These are phyloP conservation scores for Xestia rhomboidea DNA, from an alignment of 2,888 invertebrate genomes.

Conservation along the genomic window DNA sequence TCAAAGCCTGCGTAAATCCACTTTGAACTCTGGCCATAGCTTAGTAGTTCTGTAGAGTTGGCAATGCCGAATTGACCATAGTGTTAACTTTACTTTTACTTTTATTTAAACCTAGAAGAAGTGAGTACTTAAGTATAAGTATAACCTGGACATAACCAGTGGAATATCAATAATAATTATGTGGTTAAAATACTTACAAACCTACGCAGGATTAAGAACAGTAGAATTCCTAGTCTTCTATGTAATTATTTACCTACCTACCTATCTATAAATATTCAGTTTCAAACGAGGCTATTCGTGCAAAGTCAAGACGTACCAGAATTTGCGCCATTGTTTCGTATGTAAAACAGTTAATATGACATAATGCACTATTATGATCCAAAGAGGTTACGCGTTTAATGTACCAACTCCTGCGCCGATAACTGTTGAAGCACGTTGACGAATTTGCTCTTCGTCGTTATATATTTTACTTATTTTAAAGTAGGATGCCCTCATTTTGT, in stretches of 20 bases:
- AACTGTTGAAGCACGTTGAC: slow-evolving; percentile 26
- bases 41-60: not conserved
- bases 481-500: not conserved
- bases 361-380: slow-evolving; percentile 47
- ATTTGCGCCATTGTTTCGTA: slow-evolving; percentile 50
- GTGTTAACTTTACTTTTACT: not conserved
- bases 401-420: slow-evolving; percentile 60
- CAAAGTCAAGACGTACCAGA: slow-evolving; percentile 24
- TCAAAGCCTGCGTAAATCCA: not conserved
- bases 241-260: slow-evolving; percentile 20
- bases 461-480: slow-evolving; percentile 13
- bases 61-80: too few species aligned
- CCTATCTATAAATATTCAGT: slow-evolving; percentile 42
- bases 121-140: not conserved
- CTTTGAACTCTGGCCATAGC: not conserved
- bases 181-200: not conserved
- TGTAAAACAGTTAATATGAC: slow-evolving; percentile 49
- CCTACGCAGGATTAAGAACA: slow-evolving; percentile 22
- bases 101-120: not conserved
- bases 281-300: slow-evolving; percentile 43
- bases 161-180: slow-evolving; percentile 10
- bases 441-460: slow-evolving; percentile 16
- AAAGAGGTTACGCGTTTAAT: slow-evolving; percentile 51
- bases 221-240: slow-evolving; percentile 17
- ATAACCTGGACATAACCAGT: not conserved